These are phyloP conservation scores for Drosophila pseudoobscura DNA, from an alignment of 1,140 invertebrate genomes.

Conservation along the genomic window DNA sequence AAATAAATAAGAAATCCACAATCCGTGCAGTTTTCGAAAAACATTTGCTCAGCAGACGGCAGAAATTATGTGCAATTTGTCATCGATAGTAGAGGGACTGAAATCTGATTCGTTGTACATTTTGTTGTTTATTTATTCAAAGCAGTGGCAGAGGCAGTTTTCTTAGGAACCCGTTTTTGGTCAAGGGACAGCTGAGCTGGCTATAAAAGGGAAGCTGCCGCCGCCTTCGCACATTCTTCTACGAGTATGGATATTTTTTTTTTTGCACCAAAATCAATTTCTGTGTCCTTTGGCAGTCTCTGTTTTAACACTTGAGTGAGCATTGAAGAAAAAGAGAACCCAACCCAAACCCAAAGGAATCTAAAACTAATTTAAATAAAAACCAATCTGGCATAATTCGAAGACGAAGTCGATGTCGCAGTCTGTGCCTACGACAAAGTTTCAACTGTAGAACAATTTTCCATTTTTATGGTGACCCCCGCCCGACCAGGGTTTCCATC, in stretches of 20 bases:
- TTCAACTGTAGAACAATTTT: conserved; percentile 66
- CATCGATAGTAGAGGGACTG: conserved; percentile 49
- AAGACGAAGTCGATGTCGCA: conserved; percentile 13
- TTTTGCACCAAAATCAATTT: conserved; percentile 60
- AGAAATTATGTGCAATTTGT: conserved; percentile 68
- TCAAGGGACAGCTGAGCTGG: conserved; percentile 59
- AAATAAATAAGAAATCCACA: not conserved
- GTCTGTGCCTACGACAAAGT: conserved; percentile 37
- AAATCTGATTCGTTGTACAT: conserved; percentile 50
- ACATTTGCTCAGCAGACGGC: conserved; percentile 29
- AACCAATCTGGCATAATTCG: conserved; percentile 78
- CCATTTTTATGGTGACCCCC: conserved; percentile 48
- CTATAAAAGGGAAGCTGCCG: conserved; percentile 32
- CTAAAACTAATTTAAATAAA: conserved; percentile 80
- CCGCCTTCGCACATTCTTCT: conserved; percentile 7
- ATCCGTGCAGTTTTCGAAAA: conserved; percentile 31
- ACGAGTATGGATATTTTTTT: too few relatives aligned
- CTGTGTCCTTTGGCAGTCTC: conserved; percentile 21
- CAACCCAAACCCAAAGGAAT: conserved; percentile 28
- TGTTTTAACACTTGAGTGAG: conserved; percentile 74
- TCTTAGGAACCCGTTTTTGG: conserved; percentile 51
- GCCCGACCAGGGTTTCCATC: not conserved
- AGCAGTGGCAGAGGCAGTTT: conserved; percentile 1
- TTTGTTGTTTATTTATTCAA: conserved; percentile 44
- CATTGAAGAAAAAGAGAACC: conserved; percentile 23